Conservation (phyloP, 2,888 invertebrate species). For the Brenthis daphne region DNA sequence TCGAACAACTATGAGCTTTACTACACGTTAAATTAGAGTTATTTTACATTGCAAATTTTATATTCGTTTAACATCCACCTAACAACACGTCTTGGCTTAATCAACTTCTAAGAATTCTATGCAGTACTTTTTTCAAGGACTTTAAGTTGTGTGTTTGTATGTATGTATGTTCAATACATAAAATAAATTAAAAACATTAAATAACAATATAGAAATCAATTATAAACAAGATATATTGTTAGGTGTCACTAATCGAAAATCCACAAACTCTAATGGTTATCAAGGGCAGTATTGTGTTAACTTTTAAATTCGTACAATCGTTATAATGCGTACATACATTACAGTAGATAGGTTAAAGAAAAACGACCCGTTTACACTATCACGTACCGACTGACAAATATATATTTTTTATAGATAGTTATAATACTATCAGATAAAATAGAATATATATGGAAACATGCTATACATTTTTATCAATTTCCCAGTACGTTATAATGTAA, state of each 20-base stretch:
- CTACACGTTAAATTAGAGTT: slow-evolving; percentile 11
- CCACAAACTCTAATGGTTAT: slow-evolving; percentile 3
- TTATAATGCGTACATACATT: slow-evolving; percentile 18
- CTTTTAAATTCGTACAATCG: slow-evolving; percentile 20
- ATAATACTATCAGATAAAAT: too few relatives aligned
- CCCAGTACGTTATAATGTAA: slow-evolving; percentile 25
- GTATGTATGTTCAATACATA: too few relatives aligned
- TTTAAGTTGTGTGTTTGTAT: too few relatives aligned
- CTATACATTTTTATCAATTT: background rate
- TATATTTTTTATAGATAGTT: background rate
- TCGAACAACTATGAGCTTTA: slow-evolving; percentile 14
- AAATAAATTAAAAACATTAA: background rate
- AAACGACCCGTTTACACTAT: slow-evolving; percentile 16
- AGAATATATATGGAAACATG: too few relatives aligned
- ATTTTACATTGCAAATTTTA: slow-evolving; percentile 6
- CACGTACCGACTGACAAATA: slow-evolving; percentile 1
- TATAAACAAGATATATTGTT: background rate
- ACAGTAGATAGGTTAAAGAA: slow-evolving; percentile 21
- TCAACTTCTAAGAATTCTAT: too few relatives aligned
- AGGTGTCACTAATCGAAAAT: background rate
- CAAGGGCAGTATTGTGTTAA: slow-evolving; percentile 26
- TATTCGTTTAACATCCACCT: slow-evolving; percentile 1
- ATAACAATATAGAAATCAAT: background rate
- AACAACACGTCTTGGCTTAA: too few relatives aligned
- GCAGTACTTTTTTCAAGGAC: too few relatives aligned